Base-by-base conservation (phyloP, 2,113 vertebrate genomes). In the Antennarius striatus region DNA sequence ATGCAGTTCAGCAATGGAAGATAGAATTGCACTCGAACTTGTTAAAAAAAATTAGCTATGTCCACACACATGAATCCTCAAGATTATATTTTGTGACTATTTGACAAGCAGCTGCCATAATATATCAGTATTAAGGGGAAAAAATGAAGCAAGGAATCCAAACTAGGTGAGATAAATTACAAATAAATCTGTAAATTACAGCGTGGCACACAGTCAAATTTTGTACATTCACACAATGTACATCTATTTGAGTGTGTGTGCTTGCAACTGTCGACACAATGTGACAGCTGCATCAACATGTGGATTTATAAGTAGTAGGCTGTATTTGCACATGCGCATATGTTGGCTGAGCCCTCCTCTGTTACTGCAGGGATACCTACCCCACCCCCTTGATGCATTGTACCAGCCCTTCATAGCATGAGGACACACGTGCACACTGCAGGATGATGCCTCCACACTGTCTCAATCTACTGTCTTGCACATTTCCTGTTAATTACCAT, bases 291-390 rank as follows among this genome's bases (percentile, higher is more conserved):
- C 42, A 76, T 73, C 56, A 79, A 73, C 56, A 79, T 72, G 47
- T 76, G 67, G 29, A 46, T 49, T 63, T 58, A 46, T 51, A 22
- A 46, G 42, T 29, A 39, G 43, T 54, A 6, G 39, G 30, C 10
- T 63, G 39, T 74, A 69, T 77, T 77, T 86, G 78, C 81, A 80
- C 83, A 84, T 83, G 81, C 71, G 73, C 80, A 82, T 68, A 49
- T 11, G 49, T 72, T 71, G 63, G 32, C 55, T 70, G 58, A 73
- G 47, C 77, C 77, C 86, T 88, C 83, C 80, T 85, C 59, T 82
- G 55, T 88, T 71, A 78, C 79, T 86, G 85, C 80, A 86, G 76
- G 40, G 60, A 70, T 73, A 73, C 59, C 57, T 66, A 70, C 78
- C 57, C 83, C 79, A 79, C 80, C 83, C 82, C 68, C 73, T 62